phyloP scores from a whole-genome alignment of 2,113 vertebrate species.

The Heterotis niloticus region DNA sequence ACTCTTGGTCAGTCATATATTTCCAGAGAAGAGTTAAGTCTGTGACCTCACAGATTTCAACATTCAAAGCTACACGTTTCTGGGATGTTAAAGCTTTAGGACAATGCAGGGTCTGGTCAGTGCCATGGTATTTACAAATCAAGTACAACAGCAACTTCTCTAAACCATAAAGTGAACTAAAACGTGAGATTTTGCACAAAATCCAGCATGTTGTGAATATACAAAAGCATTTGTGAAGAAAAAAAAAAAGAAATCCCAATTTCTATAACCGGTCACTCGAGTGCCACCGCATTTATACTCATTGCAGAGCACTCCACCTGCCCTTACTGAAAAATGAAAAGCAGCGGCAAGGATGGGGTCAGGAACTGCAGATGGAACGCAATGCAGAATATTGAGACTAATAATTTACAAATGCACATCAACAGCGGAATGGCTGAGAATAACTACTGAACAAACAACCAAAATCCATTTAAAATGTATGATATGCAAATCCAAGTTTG shows the following conservation, averaged over 20 bases:
- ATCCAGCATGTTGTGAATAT: too few relatives aligned
- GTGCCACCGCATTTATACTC: background rate
- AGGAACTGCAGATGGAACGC: background rate
- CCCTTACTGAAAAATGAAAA: background rate
- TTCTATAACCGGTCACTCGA: too few relatives aligned
- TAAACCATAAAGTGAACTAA: too few relatives aligned
- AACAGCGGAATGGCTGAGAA: background rate
- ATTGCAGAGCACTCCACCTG: background rate
- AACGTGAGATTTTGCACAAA: too few relatives aligned
- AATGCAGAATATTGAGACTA: background rate
- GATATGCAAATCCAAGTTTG: background rate
- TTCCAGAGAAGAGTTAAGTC: background rate
- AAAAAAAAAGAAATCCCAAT: too few relatives aligned
- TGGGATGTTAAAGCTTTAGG: background rate
- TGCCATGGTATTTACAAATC: background rate
- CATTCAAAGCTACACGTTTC: background rate
- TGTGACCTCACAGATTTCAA: background rate
- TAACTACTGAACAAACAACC: slow-evolving; percentile 15
- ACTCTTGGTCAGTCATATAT: too few relatives aligned
- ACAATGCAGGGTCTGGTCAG: background rate
- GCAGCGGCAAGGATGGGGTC: background rate
- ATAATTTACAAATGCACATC: background rate
- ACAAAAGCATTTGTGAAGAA: too few relatives aligned
- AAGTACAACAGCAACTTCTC: background rate
- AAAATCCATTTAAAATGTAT: background rate